These are phyloP conservation scores for Ochotona princeps DNA, from an alignment of 2,113 vertebrate genomes.

Conservation along the genomic window DNA sequence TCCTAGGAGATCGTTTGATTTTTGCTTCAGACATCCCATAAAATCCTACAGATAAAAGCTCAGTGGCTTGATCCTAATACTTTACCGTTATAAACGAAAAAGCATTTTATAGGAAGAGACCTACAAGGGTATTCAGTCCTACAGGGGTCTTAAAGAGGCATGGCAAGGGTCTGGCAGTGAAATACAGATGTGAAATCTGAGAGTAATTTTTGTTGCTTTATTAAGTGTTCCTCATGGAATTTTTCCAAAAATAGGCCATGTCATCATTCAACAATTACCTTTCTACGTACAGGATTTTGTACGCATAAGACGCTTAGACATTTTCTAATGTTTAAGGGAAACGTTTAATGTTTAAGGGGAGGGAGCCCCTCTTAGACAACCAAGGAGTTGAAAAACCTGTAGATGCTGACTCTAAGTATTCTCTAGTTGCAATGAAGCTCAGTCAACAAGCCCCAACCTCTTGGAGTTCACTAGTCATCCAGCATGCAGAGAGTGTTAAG, in stretches of 20 bases:
- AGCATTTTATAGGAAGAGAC: neutral
- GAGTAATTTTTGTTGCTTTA: conserved; percentile 42
- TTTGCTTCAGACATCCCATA: neutral
- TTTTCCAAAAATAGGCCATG: conserved; percentile 50
- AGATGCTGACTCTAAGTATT: too few species aligned
- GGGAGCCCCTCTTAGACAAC: too few species aligned
- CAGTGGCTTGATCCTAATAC: neutral
- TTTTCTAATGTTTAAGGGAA: too few species aligned
- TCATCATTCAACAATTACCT: conserved; percentile 17
- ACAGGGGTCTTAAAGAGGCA: neutral
- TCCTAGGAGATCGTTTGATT: neutral
- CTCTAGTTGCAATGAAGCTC: too few species aligned
- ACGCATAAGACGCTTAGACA: neutral
- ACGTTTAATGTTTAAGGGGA: too few species aligned
- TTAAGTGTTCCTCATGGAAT: conserved; percentile 33
- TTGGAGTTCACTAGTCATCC: too few species aligned
- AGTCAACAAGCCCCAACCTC: too few species aligned
- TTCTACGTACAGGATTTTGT: neutral
- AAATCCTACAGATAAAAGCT: neutral
- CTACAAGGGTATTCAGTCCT: neutral
- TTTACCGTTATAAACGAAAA: neutral
- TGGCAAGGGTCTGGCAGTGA: neutral
- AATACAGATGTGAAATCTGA: conserved; percentile 33
- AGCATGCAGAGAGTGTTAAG: too few species aligned
- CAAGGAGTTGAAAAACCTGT: too few species aligned